phyloP scores from a whole-genome alignment of 2,113 vertebrate species.

The Panthera leo region DNA sequence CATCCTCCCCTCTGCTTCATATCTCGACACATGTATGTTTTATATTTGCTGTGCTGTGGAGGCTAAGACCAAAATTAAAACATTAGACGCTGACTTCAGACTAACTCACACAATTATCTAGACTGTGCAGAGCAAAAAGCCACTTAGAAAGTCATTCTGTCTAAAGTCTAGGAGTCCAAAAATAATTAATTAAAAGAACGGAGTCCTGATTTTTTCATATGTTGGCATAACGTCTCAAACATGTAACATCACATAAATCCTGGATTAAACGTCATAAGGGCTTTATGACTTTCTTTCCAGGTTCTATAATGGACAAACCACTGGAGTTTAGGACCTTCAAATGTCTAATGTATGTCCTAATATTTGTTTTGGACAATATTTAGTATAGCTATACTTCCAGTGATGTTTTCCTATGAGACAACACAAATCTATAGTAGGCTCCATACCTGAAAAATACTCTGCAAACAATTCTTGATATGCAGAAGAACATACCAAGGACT shows the following conservation, averaged over 20 bases:
- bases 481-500: not conserved
- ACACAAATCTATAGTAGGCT: not conserved
- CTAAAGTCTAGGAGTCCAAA: not conserved
- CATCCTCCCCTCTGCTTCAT: conserved; percentile 99
- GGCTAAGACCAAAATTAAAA: conserved; percentile 86
- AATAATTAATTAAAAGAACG: not conserved
- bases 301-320: conserved; percentile 25
- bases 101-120: not conserved
- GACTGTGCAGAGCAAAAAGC: not conserved
- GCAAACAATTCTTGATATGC: not conserved
- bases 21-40: conserved; percentile 99
- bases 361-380: conserved; percentile 7
- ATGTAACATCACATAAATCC: conserved; percentile 20
- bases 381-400: not conserved
- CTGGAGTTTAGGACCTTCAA: not conserved
- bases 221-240: conserved; percentile 33
- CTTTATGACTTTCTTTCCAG: not conserved
- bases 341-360: not conserved
- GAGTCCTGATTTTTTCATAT: not conserved
- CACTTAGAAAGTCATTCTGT: not conserved
- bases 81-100: conserved; percentile 9
- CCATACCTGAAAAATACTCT: not conserved
- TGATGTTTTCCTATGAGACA: not conserved
- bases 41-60: conserved; percentile 99
- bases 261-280: not conserved